Evolutionary conservation across 2,113 vertebrate species (phyloP).

Genomic region (Passer domesticus): DNA sequence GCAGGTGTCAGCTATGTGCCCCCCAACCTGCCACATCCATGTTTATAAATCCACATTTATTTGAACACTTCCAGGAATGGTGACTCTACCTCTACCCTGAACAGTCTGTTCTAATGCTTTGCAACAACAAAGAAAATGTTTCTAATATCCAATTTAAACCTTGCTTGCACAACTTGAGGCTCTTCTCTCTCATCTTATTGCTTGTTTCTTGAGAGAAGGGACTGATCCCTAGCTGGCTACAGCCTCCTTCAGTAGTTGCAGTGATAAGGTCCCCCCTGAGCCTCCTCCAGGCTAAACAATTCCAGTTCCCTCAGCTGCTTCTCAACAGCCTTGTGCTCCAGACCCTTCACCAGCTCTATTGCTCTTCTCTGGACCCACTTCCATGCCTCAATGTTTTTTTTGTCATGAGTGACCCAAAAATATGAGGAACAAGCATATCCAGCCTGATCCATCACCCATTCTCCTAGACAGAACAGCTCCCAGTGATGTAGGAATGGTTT

Average conservation of each 20-base stretch:
- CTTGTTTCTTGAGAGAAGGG: background rate
- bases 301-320: background rate
- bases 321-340: background rate
- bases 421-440: background rate
- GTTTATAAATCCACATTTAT: background rate
- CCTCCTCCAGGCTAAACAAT: background rate
- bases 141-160: background rate
- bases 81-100: background rate
- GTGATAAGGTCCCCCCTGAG: background rate
- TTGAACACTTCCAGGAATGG: background rate
- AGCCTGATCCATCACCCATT: background rate
- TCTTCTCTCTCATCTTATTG: background rate
- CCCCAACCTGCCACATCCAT: accelerated
- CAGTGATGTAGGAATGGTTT: background rate
- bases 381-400: background rate
- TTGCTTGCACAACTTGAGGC: background rate
- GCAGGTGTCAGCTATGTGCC: background rate
- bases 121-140: background rate
- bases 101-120: background rate
- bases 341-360: background rate
- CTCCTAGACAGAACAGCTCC: background rate
- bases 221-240: background rate
- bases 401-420: background rate
- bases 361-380: background rate
- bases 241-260: background rate